A percentile compares a stretch with the other conserved stretches of the same genome.
phyloP scores from a whole-genome alignment of 1,140 invertebrate genomes.

The Hypothenemus hampei region DNA sequence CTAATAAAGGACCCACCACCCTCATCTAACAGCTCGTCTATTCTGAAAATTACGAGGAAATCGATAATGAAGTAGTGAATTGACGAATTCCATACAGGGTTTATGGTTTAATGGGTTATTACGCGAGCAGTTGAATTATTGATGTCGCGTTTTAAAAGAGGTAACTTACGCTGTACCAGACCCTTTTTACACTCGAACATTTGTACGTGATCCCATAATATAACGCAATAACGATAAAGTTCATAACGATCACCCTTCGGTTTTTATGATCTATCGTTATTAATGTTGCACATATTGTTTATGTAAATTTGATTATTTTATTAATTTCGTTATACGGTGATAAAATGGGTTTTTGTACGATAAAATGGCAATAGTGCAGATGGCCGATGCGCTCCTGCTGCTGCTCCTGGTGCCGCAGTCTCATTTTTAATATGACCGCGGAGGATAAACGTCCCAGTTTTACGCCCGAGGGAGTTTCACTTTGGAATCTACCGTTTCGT shows the following conservation, averaged over 20 bases:
- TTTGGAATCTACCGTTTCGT: constrained; percentile 1
- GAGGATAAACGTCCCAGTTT: constrained; percentile 3
- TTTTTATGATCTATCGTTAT: no score
- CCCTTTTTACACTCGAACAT: background rate
- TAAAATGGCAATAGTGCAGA: background rate
- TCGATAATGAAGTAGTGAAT: constrained; percentile 23
- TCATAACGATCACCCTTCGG: no score
- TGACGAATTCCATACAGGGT: constrained; percentile 19
- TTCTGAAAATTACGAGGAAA: constrained; percentile 18
- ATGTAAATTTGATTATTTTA: constrained; percentile 6
- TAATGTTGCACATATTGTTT: no score
- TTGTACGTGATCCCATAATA: no score
- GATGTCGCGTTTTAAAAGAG: background rate
- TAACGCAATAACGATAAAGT: no score
- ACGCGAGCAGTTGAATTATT: constrained; percentile 20
- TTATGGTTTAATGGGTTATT: constrained; percentile 23
- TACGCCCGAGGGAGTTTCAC: background rate
- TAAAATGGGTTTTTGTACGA: constrained; percentile 9
- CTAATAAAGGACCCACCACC: constrained; percentile 16
- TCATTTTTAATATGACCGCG: constrained; percentile 6
- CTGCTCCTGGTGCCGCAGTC: no score
- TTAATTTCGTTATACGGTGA: background rate
- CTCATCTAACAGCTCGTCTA: no score
- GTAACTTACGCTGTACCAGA: background rate
- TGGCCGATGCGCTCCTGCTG: background rate